Evolutionary conservation across 2,113 vertebrate genomes (phyloP).

Genomic region (Anthoscopus minutus): DNA sequence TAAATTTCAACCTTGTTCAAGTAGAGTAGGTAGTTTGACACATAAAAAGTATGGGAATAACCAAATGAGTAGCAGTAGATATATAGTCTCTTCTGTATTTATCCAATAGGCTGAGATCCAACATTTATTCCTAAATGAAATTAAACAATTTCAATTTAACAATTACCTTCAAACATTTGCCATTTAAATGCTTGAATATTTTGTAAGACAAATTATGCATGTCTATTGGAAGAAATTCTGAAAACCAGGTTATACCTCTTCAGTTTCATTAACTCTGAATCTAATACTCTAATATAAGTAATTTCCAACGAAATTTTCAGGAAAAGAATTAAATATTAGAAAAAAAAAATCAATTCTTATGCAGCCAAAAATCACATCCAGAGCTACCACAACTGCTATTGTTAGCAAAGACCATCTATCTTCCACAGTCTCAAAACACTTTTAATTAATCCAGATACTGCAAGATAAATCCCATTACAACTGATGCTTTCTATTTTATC

Average conservation of each 20-base stretch:
- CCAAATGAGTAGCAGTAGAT: not conserved
- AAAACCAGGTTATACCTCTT: constrained; percentile 38
- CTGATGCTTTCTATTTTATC: not conserved
- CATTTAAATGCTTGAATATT: constrained; percentile 24
- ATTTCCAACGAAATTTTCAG: constrained; percentile 17
- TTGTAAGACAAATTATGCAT: constrained; percentile 34
- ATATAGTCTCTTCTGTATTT: not conserved
- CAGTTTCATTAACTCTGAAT: constrained; percentile 44
- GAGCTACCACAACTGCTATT: not conserved
- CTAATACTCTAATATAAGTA: constrained; percentile 32
- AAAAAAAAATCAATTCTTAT: not conserved
- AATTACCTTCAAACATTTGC: constrained; percentile 39
- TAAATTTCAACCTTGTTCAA: not conserved
- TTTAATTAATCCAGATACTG: constrained; percentile 45
- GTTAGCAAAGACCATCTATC: not conserved
- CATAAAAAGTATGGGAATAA: not conserved
- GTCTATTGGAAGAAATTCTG: constrained; percentile 36
- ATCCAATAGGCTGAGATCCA: not conserved
- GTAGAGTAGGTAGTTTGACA: not conserved
- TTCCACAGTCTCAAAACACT: constrained; percentile 19
- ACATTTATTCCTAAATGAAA: not conserved
- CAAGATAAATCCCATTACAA: not conserved
- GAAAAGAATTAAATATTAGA: constrained; percentile 1
- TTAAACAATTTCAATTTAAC: not conserved
- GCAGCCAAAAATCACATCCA: not conserved